Conservation (phyloP, 2,797 vertebrate species). For the Tokudaia tokunoshimensis region DNA sequence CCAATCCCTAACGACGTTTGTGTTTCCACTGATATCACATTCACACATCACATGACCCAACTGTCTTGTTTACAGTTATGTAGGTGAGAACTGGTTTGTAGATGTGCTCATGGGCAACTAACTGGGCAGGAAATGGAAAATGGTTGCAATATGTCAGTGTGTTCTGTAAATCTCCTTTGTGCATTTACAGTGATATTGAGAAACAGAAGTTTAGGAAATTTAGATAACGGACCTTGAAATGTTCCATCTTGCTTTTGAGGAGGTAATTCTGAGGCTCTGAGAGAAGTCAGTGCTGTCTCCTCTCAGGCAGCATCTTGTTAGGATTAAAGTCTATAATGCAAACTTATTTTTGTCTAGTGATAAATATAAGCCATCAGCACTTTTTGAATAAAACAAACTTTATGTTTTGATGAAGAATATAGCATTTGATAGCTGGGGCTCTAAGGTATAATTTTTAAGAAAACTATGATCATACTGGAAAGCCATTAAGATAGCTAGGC, state of each 20-base stretch:
- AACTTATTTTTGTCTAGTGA: neutral
- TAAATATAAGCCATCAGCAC: neutral
- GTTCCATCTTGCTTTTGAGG: neutral
- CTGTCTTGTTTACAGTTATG: neutral
- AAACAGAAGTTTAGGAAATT: conserved; percentile 14
- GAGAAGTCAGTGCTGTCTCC: neutral
- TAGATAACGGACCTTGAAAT: neutral
- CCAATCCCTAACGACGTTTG: neutral
- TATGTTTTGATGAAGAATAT: conserved; percentile 31
- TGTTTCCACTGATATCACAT: neutral
- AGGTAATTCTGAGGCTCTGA: neutral
- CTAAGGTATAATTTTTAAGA: neutral
- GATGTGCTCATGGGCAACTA: neutral
- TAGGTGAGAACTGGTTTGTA: neutral
- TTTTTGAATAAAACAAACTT: neutral
- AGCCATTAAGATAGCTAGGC: neutral
- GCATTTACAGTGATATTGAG: conserved; percentile 7
- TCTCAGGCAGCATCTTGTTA: neutral
- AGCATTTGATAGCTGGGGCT: neutral
- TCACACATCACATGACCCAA: neutral
- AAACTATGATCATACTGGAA: neutral
- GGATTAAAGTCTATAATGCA: neutral
- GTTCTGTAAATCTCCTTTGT: conserved; percentile 16
- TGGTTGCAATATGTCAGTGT: neutral
- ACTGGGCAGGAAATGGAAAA: neutral